phyloP scores from a whole-genome alignment of 1,140 invertebrate species.

The Bombus waltoni region DNA sequence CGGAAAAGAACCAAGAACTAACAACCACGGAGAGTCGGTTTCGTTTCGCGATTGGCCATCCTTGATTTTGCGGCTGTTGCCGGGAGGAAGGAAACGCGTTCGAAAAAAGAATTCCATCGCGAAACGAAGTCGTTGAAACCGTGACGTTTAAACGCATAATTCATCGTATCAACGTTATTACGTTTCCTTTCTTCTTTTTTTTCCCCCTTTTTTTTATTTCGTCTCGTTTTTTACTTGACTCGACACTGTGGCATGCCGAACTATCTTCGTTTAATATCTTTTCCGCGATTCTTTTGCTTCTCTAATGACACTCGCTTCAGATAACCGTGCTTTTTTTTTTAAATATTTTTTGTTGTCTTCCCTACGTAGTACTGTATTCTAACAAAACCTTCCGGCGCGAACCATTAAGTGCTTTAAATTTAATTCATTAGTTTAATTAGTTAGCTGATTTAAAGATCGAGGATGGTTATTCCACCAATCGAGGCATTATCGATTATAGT shows the following conservation, averaged over 20 bases:
- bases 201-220: neutral
- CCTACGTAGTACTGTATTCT: constrained; percentile 43
- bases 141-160: constrained; percentile 17
- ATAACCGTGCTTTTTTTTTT: constrained; percentile 33
- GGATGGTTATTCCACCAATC: constrained; percentile 67
- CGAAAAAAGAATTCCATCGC: neutral
- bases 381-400: constrained; percentile 46
- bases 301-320: constrained; percentile 25
- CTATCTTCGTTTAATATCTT: neutral
- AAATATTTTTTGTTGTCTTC: constrained; percentile 18
- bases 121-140: constrained; percentile 7
- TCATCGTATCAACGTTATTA: neutral
- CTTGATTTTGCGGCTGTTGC: neutral
- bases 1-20: constrained; percentile 39
- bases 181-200: neutral
- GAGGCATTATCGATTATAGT: constrained; percentile 63
- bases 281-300: constrained; percentile 49
- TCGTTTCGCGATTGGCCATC: constrained; percentile 19
- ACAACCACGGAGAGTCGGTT: constrained; percentile 6
- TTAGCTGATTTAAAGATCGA: constrained; percentile 72
- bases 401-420: constrained; percentile 47
- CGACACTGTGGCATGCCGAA: too few relatives aligned
- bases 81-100: too few relatives aligned
- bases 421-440: constrained; percentile 66
- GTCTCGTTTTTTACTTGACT: neutral